phyloP scores from a whole-genome alignment of 2,797 vertebrate genomes.

The Pipistrellus nathusii region DNA sequence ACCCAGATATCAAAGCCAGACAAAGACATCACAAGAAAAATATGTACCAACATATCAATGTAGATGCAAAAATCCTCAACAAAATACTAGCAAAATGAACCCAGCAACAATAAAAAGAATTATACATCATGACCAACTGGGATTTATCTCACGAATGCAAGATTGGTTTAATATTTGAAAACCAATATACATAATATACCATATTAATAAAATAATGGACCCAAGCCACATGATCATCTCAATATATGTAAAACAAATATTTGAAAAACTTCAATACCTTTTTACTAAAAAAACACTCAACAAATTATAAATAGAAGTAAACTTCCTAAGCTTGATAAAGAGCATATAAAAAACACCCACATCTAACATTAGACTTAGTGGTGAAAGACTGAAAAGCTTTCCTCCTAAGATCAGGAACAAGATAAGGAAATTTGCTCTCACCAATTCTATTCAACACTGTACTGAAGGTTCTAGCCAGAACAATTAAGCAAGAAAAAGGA shows the following conservation, averaged over 20 bases:
- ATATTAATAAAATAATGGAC: slow-evolving; percentile 33
- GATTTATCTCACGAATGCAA: slow-evolving; percentile 48
- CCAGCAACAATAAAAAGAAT: slow-evolving; percentile 32
- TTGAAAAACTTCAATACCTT: slow-evolving; percentile 14
- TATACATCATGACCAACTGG: neutral
- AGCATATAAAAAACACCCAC: neutral
- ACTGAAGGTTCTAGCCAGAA: neutral
- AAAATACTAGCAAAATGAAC: slow-evolving; percentile 44
- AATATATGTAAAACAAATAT: slow-evolving; percentile 22
- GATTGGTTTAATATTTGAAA: slow-evolving; percentile 4
- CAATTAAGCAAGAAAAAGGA: neutral
- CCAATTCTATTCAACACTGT: neutral
- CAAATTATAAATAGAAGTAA: slow-evolving; percentile 2
- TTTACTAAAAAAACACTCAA: slow-evolving; percentile 27
- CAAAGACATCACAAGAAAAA: neutral
- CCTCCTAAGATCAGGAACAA: neutral
- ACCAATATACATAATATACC: neutral
- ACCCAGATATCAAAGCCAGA: slow-evolving; percentile 13
- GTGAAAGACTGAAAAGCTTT: slow-evolving; percentile 42
- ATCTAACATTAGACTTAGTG: neutral
- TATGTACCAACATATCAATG: neutral
- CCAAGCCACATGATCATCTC: slow-evolving; percentile 13
- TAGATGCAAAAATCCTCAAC: slow-evolving; percentile 21
- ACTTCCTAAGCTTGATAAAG: slow-evolving; percentile 15
- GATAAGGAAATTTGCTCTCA: neutral